These are phyloP conservation scores for Leptinotarsa undecemlineata DNA, from an alignment of 1,140 invertebrate species.

Conservation along the genomic window DNA sequence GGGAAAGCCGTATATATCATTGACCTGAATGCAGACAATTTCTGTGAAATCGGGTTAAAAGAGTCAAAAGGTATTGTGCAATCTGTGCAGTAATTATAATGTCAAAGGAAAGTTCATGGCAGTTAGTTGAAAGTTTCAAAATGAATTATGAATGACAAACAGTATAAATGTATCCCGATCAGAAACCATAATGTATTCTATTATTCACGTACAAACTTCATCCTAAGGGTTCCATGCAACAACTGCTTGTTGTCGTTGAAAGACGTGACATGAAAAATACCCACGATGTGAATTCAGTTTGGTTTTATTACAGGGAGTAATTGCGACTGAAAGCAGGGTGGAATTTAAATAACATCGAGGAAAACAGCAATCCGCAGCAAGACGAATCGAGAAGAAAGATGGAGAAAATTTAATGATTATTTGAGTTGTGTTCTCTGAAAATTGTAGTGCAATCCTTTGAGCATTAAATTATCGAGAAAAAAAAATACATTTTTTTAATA, in stretches of 20 bases:
- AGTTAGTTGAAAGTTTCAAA: too few species aligned
- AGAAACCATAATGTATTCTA: not conserved
- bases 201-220: constrained; percentile 11
- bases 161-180: not conserved
- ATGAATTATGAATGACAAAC: too few species aligned
- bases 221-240: constrained; percentile 15
- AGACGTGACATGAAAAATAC: constrained; percentile 21
- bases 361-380: not conserved
- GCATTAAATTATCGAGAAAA: not conserved
- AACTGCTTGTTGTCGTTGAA: constrained; percentile 24
- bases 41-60: too few species aligned
- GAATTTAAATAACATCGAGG: constrained; percentile 14
- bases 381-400: not conserved
- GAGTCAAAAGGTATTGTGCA: too few species aligned
- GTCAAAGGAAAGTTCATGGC: too few species aligned
- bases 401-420: not conserved
- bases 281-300: constrained; percentile 22
- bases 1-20: too few species aligned
- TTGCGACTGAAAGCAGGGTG: not conserved
- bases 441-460: not conserved
- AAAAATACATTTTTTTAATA: too few species aligned
- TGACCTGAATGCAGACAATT: too few species aligned
- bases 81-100: too few species aligned
- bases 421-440: not conserved
- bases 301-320: constrained; percentile 22